These are phyloP conservation scores for Chaenocephalus aceratus DNA, from an alignment of 2,113 vertebrate genomes.

Conservation along the genomic window DNA sequence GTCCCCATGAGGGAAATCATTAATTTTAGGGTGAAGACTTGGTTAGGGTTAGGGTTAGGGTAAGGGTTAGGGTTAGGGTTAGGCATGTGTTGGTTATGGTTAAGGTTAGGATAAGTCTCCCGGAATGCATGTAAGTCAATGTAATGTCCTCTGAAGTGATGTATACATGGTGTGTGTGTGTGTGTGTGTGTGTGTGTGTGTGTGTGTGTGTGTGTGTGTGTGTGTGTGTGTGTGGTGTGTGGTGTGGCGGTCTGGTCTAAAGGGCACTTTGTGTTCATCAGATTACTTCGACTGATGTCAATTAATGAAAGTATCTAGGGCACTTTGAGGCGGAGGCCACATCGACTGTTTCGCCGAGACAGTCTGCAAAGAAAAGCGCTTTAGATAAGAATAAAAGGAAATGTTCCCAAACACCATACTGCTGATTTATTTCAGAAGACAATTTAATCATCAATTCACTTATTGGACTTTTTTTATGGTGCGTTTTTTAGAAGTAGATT, in stretches of 20 bases:
- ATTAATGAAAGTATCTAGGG: conserved; percentile 58
- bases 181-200: conserved; percentile 15
- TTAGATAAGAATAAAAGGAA: not conserved
- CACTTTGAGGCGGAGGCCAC: conserved; percentile 41
- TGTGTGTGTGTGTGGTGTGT: no score
- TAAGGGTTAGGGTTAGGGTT: no score
- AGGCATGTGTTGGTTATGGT: no score
- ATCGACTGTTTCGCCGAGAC: conserved; percentile 19
- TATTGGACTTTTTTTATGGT: conserved; percentile 3
- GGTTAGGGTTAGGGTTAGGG: no score
- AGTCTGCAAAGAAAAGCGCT: conserved; percentile 5
- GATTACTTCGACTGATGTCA: conserved; percentile 63
- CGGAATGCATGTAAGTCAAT: no score
- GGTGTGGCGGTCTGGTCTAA: conserved; percentile 36
- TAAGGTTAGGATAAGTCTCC: no score
- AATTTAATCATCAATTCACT: conserved; percentile 35
- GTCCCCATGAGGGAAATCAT: no score
- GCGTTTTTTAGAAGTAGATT: conserved; percentile 11
- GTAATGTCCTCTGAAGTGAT: no score
- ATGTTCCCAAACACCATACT: not conserved
- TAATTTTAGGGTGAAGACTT: no score
- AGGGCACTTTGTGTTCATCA: conserved; percentile 59
- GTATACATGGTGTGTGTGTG: not conserved
- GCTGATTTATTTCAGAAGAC: not conserved
- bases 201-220: no score